Conservation (phyloP, 2,113 vertebrate genomes). For the Indicator maculatus region DNA sequence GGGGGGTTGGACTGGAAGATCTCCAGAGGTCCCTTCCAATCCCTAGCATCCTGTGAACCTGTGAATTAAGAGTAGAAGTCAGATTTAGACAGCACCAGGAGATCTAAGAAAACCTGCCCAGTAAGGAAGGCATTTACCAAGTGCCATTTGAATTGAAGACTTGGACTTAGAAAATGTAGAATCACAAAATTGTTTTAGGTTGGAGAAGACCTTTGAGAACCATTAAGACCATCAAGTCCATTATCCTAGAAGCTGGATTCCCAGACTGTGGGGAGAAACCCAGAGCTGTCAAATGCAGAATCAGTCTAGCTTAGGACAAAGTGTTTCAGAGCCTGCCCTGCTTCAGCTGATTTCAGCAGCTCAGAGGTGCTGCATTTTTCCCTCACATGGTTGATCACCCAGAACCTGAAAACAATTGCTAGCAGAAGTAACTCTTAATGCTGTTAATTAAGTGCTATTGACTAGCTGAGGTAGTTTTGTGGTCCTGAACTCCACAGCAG, state of each 20-base stretch:
- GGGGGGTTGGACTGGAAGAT: no score
- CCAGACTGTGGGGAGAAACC: background rate
- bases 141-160: background rate
- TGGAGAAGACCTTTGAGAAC: no score
- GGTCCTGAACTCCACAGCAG: background rate
- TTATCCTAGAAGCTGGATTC: background rate
- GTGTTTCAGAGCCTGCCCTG: background rate
- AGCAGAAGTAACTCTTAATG: background rate
- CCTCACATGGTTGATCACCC: background rate
- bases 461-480: background rate
- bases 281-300: background rate
- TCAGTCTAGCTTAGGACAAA: background rate
- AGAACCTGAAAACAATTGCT: background rate
- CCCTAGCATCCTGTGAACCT: background rate
- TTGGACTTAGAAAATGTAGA: no score
- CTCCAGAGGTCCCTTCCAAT: no score
- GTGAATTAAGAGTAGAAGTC: background rate
- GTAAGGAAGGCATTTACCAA: background rate
- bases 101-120: background rate
- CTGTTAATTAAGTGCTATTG: background rate
- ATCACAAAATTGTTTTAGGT: no score
- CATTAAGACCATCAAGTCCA: no score
- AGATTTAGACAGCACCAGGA: background rate
- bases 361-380: background rate
- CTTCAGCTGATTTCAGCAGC: background rate